phyloP scores from a whole-genome alignment of 2,888 invertebrate genomes.

The Drosophila stalkeri region DNA sequence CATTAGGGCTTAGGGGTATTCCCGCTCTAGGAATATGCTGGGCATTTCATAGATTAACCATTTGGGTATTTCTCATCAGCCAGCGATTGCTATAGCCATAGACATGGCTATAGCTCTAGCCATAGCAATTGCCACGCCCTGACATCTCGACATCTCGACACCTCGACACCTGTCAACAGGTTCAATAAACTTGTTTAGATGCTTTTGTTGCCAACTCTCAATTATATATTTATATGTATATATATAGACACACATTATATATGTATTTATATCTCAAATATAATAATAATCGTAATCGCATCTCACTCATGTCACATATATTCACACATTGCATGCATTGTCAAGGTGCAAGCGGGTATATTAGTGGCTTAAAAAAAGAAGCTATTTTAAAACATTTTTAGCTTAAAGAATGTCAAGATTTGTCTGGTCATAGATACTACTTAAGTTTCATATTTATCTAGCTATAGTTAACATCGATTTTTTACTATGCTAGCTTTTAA shows the following conservation, averaged over 20 bases:
- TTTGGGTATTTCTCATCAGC: slow-evolving; percentile 39
- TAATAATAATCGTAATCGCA: slow-evolving; percentile 19
- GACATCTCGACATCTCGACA: not conserved
- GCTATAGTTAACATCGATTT: not conserved
- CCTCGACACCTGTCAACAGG: slow-evolving; percentile 58
- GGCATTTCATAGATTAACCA: slow-evolving; percentile 2
- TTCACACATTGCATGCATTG: slow-evolving; percentile 34
- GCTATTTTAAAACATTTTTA: too few relatives aligned
- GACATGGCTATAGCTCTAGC: not conserved
- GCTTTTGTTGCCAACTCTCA: slow-evolving; percentile 29
- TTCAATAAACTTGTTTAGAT: slow-evolving; percentile 75
- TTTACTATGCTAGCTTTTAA: not conserved
- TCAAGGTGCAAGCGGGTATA: not conserved
- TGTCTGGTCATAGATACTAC: not conserved
- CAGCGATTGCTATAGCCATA: not conserved
- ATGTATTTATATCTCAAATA: slow-evolving; percentile 1
- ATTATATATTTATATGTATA: slow-evolving; percentile 16
- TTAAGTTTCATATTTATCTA: not conserved
- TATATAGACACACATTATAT: not conserved
- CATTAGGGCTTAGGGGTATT: not conserved
- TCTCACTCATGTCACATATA: slow-evolving; percentile 4
- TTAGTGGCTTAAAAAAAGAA: not conserved
- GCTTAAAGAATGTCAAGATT: too few relatives aligned
- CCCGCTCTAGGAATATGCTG: not conserved
- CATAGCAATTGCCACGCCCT: slow-evolving; percentile 20